phyloP scores from a whole-genome alignment of 2,113 vertebrate species.

The Oriolus oriolus region DNA sequence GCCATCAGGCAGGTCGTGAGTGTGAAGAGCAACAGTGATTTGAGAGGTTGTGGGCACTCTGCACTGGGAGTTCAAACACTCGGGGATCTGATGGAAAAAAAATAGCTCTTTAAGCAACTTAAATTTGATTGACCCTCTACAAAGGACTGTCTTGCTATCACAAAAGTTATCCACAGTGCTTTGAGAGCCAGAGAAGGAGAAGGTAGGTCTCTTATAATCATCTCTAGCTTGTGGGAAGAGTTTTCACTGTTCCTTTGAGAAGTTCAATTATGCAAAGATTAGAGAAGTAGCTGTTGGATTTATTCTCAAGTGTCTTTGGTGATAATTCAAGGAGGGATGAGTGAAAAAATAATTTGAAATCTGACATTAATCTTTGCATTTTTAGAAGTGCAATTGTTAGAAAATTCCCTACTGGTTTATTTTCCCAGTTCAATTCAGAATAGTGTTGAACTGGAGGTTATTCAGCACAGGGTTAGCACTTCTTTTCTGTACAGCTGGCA shows the following conservation, averaged over 20 bases:
- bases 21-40: background rate
- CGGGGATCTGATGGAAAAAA: background rate
- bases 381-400: slow-evolving; percentile 1
- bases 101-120: background rate
- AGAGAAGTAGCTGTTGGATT: slow-evolving; percentile 12
- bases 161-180: background rate
- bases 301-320: slow-evolving; percentile 21
- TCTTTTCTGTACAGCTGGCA: background rate
- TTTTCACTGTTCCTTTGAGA: slow-evolving; percentile 16
- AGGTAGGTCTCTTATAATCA: background rate
- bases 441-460: background rate
- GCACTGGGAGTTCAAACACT: background rate
- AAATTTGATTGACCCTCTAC: background rate
- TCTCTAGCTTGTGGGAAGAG: background rate
- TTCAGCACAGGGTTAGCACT: background rate
- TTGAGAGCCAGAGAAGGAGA: background rate
- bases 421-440: background rate
- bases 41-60: background rate
- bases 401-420: slow-evolving; percentile 25
- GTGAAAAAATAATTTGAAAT: slow-evolving; percentile 33
- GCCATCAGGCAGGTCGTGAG: background rate
- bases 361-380: slow-evolving; percentile 40
- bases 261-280: slow-evolving; percentile 34
- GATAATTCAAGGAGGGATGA: slow-evolving; percentile 28
- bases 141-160: background rate